Base-by-base conservation (phyloP, 1,140 invertebrate species). In the Ceratina japonica region DNA sequence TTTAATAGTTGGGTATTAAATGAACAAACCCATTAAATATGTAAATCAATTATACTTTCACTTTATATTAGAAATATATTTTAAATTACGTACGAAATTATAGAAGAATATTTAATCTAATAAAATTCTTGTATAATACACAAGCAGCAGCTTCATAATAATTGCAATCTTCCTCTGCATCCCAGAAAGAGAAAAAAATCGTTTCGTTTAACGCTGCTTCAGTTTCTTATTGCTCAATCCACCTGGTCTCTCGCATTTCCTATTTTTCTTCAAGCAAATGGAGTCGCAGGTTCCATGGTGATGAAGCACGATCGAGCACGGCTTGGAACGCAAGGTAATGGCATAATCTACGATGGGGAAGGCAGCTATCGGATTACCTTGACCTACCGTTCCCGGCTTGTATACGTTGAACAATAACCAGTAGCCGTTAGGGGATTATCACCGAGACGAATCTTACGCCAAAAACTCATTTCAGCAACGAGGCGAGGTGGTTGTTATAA, bases 351-450 rank as follows among this genome's bases (percentile, higher is more conserved):
- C 68, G 69, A 54, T 44, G 54, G 68, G 31, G 24, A 69, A 49
- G 13, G 27, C 58, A 71, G 58, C 52, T 74, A 72, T 85, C 75
- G 49, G 75, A 82, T 85, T 84, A 82, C 84, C 56, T 79, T 68
- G 68, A 65, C 52, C 71, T 59, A 80, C 56, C 76, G 71, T 73
- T 71, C 22, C 68, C 49, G 27, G 27, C 27, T 65, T 61, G 66
- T 64, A 81, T 75, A 66, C 68, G 27, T 64, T 63, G 66, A 75
- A 70, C 76, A 86, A 86, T 89, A 90, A 90, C 87, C 90, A 85
- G 90, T 91, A 91, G 91, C 90, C 75, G 78, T 65, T 72, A 63
- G 24, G 72, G 86, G 87, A 91, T 90, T 91, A 92, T 92, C 88
- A 87, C 89, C 90, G 87, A 70, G 82, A 85, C 90, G 87, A 92